phyloP scores from a whole-genome alignment of 2,113 vertebrate species.

The Spheniscus mendiculus region DNA sequence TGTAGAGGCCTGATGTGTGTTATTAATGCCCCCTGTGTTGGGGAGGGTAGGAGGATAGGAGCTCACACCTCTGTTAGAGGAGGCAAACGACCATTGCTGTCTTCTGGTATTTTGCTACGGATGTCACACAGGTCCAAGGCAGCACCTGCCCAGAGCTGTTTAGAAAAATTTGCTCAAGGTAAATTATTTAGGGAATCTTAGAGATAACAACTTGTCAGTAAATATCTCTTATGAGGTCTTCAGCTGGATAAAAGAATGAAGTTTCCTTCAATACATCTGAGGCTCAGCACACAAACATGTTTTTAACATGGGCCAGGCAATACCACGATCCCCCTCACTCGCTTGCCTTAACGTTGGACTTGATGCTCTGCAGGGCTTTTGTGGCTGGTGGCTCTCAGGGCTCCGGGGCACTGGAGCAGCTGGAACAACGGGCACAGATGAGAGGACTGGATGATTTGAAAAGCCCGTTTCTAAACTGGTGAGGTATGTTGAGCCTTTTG shows the following conservation, averaged over 20 bases:
- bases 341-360: not conserved
- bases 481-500: not conserved
- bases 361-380: not conserved
- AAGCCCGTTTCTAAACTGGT: not conserved
- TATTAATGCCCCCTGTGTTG: not conserved
- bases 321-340: not conserved
- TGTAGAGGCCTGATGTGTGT: not conserved
- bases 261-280: not conserved
- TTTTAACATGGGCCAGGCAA: not conserved
- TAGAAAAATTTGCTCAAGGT: not conserved
- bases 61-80: not conserved
- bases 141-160: not conserved
- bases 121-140: not conserved
- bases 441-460: not conserved
- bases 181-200: not conserved
- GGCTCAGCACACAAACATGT: not conserved
- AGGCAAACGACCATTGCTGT: not conserved
- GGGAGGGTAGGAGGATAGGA: not conserved
- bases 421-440: not conserved
- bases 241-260: not conserved
- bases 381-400: not conserved
- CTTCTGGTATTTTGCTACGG: not conserved
- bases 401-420: not conserved
- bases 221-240: not conserved
- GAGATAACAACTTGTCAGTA: not conserved